Conservation (phyloP, 2,888 invertebrate genomes). For the Tricholauxania praeusta region DNA sequence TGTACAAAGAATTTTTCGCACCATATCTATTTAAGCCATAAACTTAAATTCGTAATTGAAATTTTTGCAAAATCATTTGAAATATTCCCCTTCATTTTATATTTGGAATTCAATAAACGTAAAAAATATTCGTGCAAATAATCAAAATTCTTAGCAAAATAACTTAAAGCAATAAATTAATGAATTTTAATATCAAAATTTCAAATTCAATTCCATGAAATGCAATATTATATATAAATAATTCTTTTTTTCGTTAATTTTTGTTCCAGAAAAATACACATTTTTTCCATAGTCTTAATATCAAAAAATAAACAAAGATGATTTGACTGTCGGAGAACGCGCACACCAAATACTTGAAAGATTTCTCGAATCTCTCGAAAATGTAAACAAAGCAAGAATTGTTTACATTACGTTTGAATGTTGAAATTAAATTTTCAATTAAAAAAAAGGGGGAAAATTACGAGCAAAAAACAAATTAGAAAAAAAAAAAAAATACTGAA, state of each 20-base stretch:
- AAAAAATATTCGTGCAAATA: too few species aligned
- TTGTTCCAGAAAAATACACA: slow-evolving; percentile 8
- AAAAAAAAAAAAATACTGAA: too few species aligned
- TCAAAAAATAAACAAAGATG: slow-evolving; percentile 20
- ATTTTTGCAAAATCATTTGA: too few species aligned
- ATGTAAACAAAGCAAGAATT: slow-evolving; percentile 23
- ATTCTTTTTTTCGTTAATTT: slow-evolving; percentile 3
- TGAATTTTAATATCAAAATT: too few species aligned
- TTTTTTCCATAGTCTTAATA: slow-evolving; percentile 3
- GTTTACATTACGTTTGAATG: slow-evolving; percentile 34
- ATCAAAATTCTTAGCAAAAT: too few species aligned
- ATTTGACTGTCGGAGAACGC: slow-evolving; percentile 23
- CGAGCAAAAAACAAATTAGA: background rate
- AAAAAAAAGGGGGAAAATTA: slow-evolving; percentile 5
- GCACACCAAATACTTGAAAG: slow-evolving; percentile 33
- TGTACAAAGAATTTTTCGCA: too few species aligned
- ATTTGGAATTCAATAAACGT: too few species aligned
- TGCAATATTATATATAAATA: background rate
- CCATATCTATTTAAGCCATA: too few species aligned
- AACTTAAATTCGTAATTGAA: too few species aligned
- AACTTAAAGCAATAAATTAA: too few species aligned
- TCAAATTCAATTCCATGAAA: slow-evolving; percentile 7
- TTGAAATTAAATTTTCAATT: slow-evolving; percentile 10
- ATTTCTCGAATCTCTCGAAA: slow-evolving; percentile 39
- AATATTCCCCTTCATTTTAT: too few species aligned